Evolutionary conservation across 2,888 invertebrate genomes (phyloP), one percentile per base, ranked within the genome.

Genomic region (Calephelis perditalis): DNA sequence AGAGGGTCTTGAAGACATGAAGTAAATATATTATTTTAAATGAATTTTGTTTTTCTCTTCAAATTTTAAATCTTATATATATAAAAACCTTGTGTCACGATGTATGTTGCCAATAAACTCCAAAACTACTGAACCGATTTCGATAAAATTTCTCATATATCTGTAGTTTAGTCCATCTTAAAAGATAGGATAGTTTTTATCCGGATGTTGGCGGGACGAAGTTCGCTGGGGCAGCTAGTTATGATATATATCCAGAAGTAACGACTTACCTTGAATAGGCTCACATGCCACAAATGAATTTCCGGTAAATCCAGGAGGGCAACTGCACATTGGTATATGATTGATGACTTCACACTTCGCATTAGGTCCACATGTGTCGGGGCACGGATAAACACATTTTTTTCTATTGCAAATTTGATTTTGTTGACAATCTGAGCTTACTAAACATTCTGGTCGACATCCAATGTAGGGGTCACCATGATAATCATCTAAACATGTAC

Each of bases 371-470:
- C 97, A 97, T 35, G 94, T 95, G 64, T 94, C 94, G 8, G 94
- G 93, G 71, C 97, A 96, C 57, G 96, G 96, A 77, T 96, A 94
- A 57, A 88, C 77, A 75, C 96, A 97, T 81, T 96, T 95, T 74
- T 94, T 94, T 70, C 91, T 89, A 1, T 93, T 86, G 73, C 96
- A 96, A 64, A 96, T 94, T 73, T 92, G 92, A 74, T 94, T 91
- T 70, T 92, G 91, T 36, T 93, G 84, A 79, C 96, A 96, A 71
- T 96, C 96, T 10, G 91, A 83, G 74, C 94, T 96, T 5, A 95
- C 83, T n/a, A 95, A 92, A 80, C 96, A 96, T 82, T 96, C 96
- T 5, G 96, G 96, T 68, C 95, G 92, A 76, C 96, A 96, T 54
- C 94, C 94, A 55, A 92, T 78, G 70, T 95, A 95, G 0, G 96